Conservation (phyloP, 2,797 vertebrate genomes). For the Margarornis squamiger region DNA sequence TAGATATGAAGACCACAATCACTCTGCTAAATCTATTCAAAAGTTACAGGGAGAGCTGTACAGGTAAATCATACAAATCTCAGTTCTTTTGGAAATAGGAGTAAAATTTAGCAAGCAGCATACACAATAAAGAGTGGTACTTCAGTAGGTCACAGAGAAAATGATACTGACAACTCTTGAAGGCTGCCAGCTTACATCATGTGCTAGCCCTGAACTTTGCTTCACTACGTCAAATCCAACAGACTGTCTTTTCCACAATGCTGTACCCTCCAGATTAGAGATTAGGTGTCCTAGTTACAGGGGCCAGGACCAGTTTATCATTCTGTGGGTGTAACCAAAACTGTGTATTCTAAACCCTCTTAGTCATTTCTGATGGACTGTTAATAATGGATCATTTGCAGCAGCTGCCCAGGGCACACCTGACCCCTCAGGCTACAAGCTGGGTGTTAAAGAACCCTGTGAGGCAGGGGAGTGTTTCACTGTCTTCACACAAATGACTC, state of each 20-base stretch:
- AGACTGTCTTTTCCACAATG: background rate
- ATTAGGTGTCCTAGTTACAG: background rate
- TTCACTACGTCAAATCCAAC: background rate
- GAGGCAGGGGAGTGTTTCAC: no score
- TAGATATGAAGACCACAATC: background rate
- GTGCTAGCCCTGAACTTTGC: background rate
- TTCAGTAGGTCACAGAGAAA: background rate
- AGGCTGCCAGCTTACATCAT: background rate
- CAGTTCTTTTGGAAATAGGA: background rate
- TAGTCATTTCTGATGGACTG: no score
- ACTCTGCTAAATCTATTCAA: background rate
- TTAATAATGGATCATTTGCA: no score
- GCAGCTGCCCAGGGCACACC: no score
- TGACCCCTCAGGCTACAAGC: no score
- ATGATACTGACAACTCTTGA: background rate
- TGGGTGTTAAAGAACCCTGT: no score
- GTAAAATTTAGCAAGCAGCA: background rate
- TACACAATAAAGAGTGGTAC: background rate
- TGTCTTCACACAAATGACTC: no score
- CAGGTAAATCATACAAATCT: background rate
- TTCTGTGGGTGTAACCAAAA: no score
- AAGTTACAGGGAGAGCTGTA: background rate
- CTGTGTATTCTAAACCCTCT: no score
- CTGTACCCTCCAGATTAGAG: background rate
- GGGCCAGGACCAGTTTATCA: no score